Evolutionary conservation across 1,140 invertebrate species (phyloP), one percentile per base, ranked within the genome.

Genomic region (Drosophila yakuba): DNA sequence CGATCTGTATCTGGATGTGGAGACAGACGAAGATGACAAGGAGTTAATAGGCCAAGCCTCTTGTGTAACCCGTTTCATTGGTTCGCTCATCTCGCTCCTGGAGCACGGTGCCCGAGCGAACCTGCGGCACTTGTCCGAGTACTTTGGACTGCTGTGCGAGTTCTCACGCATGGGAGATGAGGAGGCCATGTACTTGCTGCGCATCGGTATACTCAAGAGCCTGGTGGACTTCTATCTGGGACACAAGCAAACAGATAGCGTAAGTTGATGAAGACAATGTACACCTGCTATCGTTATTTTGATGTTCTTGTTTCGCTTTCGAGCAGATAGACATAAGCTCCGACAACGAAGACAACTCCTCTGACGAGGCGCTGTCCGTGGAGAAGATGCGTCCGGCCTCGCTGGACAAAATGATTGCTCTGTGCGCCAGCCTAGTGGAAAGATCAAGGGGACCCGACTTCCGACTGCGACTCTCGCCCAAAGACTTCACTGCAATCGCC

Each of bases 81-180:
- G 96, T 89, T 97, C 97, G 93, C 93, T 98, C 39, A 93, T 98
- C n/a, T 95, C 96, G 15, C 94, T 98, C 92, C 95, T 98, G 95
- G 97, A 98, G 83, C 97, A 97, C 91, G 96, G 96, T 36, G 97
- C 97, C 6, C 96, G 97, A 78, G 95, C 96, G 14, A 96, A 97
- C 91, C 92, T 97, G 45, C 96, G 97, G 73, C 96, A 98, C 92
- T 93, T 99, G 44, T 97, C 97, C 4, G 98, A 98, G 90, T 98
- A 98, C 90, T 98, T 98, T 92, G 95, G 96, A 12, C 95, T 98
- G 83, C 93, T 99, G 55, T 96, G 97, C 82, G 98, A 98, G 92
- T 98, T 98, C 92, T 97, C 97, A 76, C 97, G 98, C 91, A 97
- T 98, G 96, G 98, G 98, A 1, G 97, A 98, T 62, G 97, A 98